Conservation (phyloP, 2,797 vertebrate genomes). For the Crenuchus spilurus region DNA sequence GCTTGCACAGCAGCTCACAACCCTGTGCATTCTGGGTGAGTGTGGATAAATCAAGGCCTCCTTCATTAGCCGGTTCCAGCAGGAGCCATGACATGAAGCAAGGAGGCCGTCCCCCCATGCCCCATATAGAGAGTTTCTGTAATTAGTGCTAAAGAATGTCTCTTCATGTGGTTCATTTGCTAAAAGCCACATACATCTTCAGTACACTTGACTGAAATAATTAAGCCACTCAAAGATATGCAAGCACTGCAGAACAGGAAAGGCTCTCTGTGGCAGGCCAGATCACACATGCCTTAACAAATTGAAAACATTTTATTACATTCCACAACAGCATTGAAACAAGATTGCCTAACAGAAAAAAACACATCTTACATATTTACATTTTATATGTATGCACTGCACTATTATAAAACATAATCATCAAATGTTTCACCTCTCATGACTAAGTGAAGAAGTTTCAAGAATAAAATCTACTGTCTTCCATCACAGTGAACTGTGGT, state of each 20-base stretch:
- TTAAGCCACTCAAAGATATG: not conserved
- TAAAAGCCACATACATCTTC: conserved; percentile 24
- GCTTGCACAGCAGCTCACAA: conserved; percentile 9
- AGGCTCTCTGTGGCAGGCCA: conserved; percentile 8
- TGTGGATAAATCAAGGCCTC: conserved; percentile 22
- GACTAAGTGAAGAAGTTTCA: no score
- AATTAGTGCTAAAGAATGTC: conserved; percentile 32
- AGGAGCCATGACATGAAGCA: conserved; percentile 33
- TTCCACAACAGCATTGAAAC: no score
- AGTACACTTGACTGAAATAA: conserved; percentile 13
- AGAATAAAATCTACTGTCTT: no score
- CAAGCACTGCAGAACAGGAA: conserved; percentile 7
- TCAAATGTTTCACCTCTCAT: no score
- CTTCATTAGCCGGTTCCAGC: conserved; percentile 36
- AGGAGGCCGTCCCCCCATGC: conserved; percentile 14
- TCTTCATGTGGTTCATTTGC: conserved; percentile 26
- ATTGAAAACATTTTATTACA: no score
- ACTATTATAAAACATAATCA: no score
- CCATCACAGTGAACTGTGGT: no score
- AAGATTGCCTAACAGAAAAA: no score
- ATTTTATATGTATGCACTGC: no score
- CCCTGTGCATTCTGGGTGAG: not conserved
- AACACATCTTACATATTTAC: no score
- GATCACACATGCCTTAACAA: not conserved
- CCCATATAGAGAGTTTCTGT: conserved; percentile 11